A percentile compares a stretch with the other conserved stretches of the same genome.
phyloP scores from a whole-genome alignment of 1,140 invertebrate species.

The Drosophila melanica region DNA sequence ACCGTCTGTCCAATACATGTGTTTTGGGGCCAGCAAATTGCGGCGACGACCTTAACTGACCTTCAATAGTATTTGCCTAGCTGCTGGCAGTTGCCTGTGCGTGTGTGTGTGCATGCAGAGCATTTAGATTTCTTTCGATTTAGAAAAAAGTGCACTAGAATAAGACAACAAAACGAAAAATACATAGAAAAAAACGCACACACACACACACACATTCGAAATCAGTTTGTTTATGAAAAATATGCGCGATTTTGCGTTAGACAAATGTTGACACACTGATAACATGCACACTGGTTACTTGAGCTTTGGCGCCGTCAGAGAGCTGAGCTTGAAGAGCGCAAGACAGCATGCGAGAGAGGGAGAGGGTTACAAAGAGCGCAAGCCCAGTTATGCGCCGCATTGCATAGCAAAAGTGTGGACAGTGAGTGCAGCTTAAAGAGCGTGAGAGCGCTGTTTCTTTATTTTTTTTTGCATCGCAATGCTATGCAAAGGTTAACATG shows the following conservation, averaged over 20 bases:
- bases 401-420: neutral
- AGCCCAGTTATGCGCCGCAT: constrained; percentile 5
- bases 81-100: constrained; percentile 12
- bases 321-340: constrained; percentile 26
- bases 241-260: constrained; percentile 48
- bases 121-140: constrained; percentile 59
- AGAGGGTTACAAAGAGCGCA: constrained; percentile 27
- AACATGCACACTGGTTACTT: constrained; percentile 47
- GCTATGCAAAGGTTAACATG: neutral
- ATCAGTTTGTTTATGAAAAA: constrained; percentile 73
- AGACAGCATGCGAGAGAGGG: neutral
- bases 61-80: constrained; percentile 71
- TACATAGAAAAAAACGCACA: neutral
- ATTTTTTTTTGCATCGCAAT: constrained; percentile 1
- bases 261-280: constrained; percentile 64
- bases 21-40: constrained; percentile 43
- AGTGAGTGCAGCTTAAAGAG: neutral
- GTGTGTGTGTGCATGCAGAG: constrained; percentile 29
- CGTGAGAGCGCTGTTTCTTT: neutral
- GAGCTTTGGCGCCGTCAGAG: constrained; percentile 30
- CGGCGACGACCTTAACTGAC: constrained; percentile 80
- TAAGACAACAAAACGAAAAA: neutral
- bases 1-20: constrained; percentile 21
- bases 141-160: constrained; percentile 40
- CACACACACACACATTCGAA: constrained; percentile 2